Evolutionary conservation across 2,888 invertebrate genomes (phyloP).

Genomic region (Nowickia ferox): DNA sequence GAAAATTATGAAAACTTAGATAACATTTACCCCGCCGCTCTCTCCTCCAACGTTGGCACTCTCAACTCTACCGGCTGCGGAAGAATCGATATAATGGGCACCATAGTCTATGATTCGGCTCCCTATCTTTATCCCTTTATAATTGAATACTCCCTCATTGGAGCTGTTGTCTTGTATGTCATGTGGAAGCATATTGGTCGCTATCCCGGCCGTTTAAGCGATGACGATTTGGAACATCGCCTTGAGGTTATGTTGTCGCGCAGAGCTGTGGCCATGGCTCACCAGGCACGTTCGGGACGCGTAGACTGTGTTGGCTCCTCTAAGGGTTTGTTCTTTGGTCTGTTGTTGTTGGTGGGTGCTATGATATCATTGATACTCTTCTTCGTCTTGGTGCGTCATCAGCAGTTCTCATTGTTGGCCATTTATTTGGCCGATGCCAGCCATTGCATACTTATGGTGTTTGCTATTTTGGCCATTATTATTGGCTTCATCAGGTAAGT

Average conservation of each 20-base stretch:
- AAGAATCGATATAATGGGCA: constrained; percentile 94
- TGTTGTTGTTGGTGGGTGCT: constrained; percentile 93
- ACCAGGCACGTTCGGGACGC: constrained; percentile 91
- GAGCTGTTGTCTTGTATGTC: constrained; percentile 96
- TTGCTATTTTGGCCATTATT: constrained; percentile 94
- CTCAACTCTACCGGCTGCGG: constrained; percentile 88
- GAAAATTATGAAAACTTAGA: constrained; percentile 85
- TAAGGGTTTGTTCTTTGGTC: constrained; percentile 95
- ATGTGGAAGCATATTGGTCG: constrained; percentile 98
- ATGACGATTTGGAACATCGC: constrained; percentile 94
- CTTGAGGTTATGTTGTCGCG: constrained; percentile 94
- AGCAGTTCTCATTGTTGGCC: constrained; percentile 91
- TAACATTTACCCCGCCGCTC: constrained; percentile 85
- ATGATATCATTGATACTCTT: constrained; percentile 96
- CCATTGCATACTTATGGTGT: constrained; percentile 93
- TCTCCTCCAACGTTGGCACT: constrained; percentile 83
- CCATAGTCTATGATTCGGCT: constrained; percentile 95
- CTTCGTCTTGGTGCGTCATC: constrained; percentile 96
- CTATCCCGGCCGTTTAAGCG: constrained; percentile 90
- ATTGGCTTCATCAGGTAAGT: constrained; percentile 94
- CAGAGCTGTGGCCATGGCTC: constrained; percentile 93
- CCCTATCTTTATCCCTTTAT: constrained; percentile 98
- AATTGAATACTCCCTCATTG: constrained; percentile 97
- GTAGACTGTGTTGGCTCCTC: constrained; percentile 98
- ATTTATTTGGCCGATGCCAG: constrained; percentile 96